Conservation (phyloP, 2,797 vertebrate species). For the Tinamus major region DNA sequence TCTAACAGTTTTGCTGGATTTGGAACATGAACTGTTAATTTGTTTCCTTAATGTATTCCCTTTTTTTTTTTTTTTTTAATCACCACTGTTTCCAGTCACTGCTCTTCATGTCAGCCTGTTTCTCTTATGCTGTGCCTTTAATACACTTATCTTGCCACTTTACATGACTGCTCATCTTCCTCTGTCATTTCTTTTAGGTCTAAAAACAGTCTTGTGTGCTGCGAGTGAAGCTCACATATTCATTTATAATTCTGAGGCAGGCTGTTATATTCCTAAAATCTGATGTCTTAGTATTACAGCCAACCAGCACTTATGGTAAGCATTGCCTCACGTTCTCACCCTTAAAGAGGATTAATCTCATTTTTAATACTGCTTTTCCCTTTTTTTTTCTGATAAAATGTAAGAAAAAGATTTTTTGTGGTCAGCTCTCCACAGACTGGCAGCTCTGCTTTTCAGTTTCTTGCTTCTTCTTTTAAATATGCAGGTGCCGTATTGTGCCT, state of each 20-base stretch:
- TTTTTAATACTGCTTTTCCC: conserved; percentile 45
- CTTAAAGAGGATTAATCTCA: conserved; percentile 65
- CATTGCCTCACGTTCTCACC: conserved; percentile 18
- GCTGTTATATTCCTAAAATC: conserved; percentile 39
- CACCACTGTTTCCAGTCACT: conserved; percentile 67
- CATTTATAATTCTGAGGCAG: conserved; percentile 67
- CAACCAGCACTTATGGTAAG: conserved; percentile 15
- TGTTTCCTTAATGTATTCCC: conserved; percentile 52
- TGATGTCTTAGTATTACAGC: conserved; percentile 25
- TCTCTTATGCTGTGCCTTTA: conserved; percentile 63
- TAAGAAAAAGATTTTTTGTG: conserved; percentile 10
- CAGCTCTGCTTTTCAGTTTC: background rate
- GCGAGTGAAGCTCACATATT: conserved; percentile 51
- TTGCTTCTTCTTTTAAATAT: background rate
- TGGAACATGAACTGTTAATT: conserved; percentile 28
- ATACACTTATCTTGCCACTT: conserved; percentile 65
- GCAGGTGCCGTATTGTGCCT: background rate
- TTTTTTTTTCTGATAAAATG: conserved; percentile 21
- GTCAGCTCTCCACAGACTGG: conserved; percentile 28
- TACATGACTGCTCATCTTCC: conserved; percentile 65
- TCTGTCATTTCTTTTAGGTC: conserved; percentile 67
- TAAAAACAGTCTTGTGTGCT: conserved; percentile 54
- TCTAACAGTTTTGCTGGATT: background rate
- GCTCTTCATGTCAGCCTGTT: conserved; percentile 63
- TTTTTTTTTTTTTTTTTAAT: conserved; percentile 45